Base-by-base conservation (phyloP, 1,140 invertebrate genomes). In the Cyclargus thomasi region DNA sequence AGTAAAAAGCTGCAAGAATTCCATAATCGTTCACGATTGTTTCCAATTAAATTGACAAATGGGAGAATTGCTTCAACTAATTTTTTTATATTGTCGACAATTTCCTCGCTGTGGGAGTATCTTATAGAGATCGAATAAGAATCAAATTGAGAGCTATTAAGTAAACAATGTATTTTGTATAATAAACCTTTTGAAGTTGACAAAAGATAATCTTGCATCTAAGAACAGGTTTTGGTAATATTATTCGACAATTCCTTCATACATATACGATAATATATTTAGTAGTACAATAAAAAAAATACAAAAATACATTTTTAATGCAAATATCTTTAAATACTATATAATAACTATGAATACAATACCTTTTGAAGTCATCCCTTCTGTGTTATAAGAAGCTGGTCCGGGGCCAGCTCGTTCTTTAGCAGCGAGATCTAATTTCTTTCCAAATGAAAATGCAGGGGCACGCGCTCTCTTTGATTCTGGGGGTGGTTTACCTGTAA, bases 301-400 rank as follows among this genome's bases (percentile, higher is more conserved):
- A n/a, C n/a, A n/a, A n/a, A n/a, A n/a, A n/a, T n/a, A 29, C 29
- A 8, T 4, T 29, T 29, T 23, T 2, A 23, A 29, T 8, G 29
- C 1, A 29, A 29, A 29, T 6, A 29, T 29, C 29, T 29, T 8
- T 7, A 29, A 29, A 29, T 8, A 29, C 29, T 23, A 65, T 14
- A 55, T 53, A 22, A 53, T n/a, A 6, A 11, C 16, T 55, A 65
- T 20, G 0, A 29, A 21, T 71, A 64, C 80, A 78, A 70, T 92
- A 92, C 96, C 96, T 94, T 96, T 97, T 57, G 94, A 92, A 67
- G 95, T 94, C 73, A 97, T 92, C 20, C 96, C 96, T 64, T 95
- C 94, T 16, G 97, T 94, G 84, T 97, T 97, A 83, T 97, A 97
- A 70, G 95, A 94, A 4, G 96, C 96, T 8, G 96, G 96, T 20